Percentiles rank a stretch among this genome's conserved stretches.
Conservation (phyloP, 2,113 vertebrate genomes). For the Caretta caretta region DNA sequence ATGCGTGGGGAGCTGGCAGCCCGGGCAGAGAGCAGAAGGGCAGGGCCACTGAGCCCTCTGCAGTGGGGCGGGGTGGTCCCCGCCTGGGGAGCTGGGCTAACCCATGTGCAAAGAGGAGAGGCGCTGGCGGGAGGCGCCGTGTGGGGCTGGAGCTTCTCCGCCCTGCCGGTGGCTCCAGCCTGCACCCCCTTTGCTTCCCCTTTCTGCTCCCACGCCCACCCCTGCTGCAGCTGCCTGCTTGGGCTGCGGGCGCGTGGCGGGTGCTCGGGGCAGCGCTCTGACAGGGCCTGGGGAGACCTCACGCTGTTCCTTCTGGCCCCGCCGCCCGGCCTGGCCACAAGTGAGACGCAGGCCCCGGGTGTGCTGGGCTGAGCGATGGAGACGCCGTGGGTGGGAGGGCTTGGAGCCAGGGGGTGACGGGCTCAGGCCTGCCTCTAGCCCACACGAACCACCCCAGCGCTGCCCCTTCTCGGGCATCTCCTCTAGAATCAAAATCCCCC, state of each 20-base stretch:
- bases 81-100: not conserved
- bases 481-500: conserved; percentile 17
- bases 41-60: too few relatives aligned
- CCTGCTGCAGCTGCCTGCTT: not conserved
- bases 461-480: not conserved
- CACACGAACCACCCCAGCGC: not conserved
- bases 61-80: too few relatives aligned
- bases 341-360: too few relatives aligned
- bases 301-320: not conserved
- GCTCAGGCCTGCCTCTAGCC: not conserved
- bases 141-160: not conserved
- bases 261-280: not conserved
- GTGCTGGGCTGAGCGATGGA: not conserved
- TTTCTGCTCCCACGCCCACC: not conserved
- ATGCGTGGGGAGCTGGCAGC: not conserved
- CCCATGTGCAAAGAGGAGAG: not conserved
- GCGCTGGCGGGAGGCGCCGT: not conserved
- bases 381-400: too few relatives aligned
- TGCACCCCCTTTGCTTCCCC: not conserved
- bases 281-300: not conserved
- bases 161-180: not conserved
- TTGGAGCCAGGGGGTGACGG: not conserved
- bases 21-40: not conserved
- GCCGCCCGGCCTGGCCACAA: too few relatives aligned
- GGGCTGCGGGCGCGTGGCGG: too few relatives aligned